Evolutionary conservation across 2,797 vertebrate genomes (phyloP).

Genomic region (Poeciliopsis turneri): DNA sequence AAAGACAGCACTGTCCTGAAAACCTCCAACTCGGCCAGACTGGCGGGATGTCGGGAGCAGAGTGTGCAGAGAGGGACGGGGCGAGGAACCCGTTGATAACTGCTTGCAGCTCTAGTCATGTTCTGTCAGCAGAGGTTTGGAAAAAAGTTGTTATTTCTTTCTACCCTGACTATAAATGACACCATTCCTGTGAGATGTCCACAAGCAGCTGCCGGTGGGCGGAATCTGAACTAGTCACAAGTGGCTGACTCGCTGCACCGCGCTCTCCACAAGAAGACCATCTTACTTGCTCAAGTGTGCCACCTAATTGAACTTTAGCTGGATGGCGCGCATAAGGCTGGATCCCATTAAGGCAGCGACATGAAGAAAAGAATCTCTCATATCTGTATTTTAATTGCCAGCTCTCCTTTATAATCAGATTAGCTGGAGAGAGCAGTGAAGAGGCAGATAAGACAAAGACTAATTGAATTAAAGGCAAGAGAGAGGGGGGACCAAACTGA

Average conservation of each 20-base stretch:
- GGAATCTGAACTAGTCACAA: not conserved
- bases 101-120: not conserved
- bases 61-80: too few relatives aligned
- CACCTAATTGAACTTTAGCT: conserved; percentile 58
- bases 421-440: conserved; percentile 60
- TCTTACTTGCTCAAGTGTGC: conserved; percentile 38
- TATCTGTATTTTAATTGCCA: conserved; percentile 72
- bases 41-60: too few relatives aligned
- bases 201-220: not conserved
- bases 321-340: conserved; percentile 46
- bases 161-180: not conserved
- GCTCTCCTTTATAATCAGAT: conserved; percentile 69
- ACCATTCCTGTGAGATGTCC: not conserved
- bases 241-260: not conserved
- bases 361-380: conserved; percentile 63
- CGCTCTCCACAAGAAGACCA: conserved; percentile 14
- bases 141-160: not conserved
- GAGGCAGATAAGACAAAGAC: conserved; percentile 67
- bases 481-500: conserved; percentile 2
- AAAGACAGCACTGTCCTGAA: too few relatives aligned
- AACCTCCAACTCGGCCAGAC: too few relatives aligned
- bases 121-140: not conserved
- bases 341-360: conserved; percentile 53
- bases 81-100: too few relatives aligned
- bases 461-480: conserved; percentile 65